These are phyloP conservation scores for Drosophila lacteicornis DNA, from an alignment of 1,140 invertebrate species.

Conservation along the genomic window DNA sequence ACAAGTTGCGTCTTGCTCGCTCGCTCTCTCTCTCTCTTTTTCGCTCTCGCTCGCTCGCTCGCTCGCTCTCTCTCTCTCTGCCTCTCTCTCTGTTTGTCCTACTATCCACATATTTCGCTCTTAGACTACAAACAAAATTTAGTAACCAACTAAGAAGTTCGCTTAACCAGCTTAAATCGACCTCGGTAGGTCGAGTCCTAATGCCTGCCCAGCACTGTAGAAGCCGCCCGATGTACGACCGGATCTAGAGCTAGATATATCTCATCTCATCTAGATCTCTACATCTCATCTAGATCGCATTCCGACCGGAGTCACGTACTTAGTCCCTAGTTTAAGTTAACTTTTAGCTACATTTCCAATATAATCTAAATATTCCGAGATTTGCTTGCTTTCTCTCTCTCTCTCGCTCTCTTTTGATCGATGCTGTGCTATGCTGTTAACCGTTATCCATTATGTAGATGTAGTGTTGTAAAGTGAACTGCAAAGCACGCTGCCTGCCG, in stretches of 20 bases:
- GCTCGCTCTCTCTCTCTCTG: slow-evolving; percentile 16
- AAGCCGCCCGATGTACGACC: slow-evolving; percentile 26
- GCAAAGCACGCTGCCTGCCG: slow-evolving; percentile 35
- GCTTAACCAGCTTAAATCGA: slow-evolving; percentile 32
- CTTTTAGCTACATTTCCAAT: slow-evolving; percentile 21
- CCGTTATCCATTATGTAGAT: slow-evolving; percentile 9
- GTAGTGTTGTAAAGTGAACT: slow-evolving; percentile 40
- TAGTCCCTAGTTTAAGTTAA: slow-evolving; percentile 52
- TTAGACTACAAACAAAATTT: slow-evolving; percentile 27
- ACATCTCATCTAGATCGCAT: slow-evolving; percentile 36
- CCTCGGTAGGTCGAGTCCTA: slow-evolving; percentile 12
- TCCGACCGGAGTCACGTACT: slow-evolving; percentile 33
- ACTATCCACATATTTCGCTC: slow-evolving; percentile 35
- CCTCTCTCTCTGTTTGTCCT: slow-evolving; percentile 27
- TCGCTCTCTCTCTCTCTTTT: slow-evolving; percentile 17
- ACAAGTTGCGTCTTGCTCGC: slow-evolving; percentile 38
- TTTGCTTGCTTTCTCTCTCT: slow-evolving; percentile 14
- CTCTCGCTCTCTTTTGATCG: background rate
- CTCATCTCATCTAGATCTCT: slow-evolving; percentile 14
- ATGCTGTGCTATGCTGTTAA: background rate
- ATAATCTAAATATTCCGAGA: slow-evolving; percentile 18
- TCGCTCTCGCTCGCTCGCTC: background rate
- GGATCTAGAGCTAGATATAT: slow-evolving; percentile 29
- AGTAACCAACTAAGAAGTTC: slow-evolving; percentile 16
- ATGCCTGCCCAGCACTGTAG: slow-evolving; percentile 49